Percentiles rank a stretch among this genome's conserved stretches.
Evolutionary conservation across 2,797 vertebrate species (phyloP).

Genomic region (Sciurus vulgaris): DNA sequence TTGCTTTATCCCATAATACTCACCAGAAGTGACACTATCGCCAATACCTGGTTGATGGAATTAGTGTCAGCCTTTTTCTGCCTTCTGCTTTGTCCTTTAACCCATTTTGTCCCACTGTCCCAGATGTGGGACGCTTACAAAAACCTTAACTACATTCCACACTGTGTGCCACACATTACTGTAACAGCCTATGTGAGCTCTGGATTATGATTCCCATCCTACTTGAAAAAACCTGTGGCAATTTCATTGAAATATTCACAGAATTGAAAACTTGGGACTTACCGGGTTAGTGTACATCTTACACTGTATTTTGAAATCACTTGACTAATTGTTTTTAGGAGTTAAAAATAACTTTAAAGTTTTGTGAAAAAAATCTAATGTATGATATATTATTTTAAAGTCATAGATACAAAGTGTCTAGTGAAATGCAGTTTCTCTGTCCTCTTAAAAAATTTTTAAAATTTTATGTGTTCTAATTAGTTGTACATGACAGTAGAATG

Average conservation of each 20-base stretch:
- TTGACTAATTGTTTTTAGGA: slow-evolving; percentile 11
- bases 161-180: too few relatives aligned
- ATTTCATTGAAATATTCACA: too few relatives aligned
- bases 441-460: too few relatives aligned
- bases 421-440: background rate
- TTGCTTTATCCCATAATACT: background rate
- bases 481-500: too few relatives aligned
- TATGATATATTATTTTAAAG: background rate
- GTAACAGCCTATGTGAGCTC: too few relatives aligned
- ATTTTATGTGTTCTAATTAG: too few relatives aligned
- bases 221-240: too few relatives aligned
- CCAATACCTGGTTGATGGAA: background rate
- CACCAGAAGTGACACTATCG: background rate
- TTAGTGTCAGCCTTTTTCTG: background rate
- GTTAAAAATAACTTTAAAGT: background rate
- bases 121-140: too few relatives aligned
- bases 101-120: too few relatives aligned
- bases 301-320: background rate
- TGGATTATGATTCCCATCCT: too few relatives aligned
- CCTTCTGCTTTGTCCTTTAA: background rate
- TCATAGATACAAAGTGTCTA: background rate
- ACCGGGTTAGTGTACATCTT: background rate
- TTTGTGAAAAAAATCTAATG: background rate
- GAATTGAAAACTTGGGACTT: too few relatives aligned
- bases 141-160: too few relatives aligned